These are phyloP conservation scores for Delphinus delphis DNA, from an alignment of 2,113 vertebrate genomes.

Conservation along the genomic window DNA sequence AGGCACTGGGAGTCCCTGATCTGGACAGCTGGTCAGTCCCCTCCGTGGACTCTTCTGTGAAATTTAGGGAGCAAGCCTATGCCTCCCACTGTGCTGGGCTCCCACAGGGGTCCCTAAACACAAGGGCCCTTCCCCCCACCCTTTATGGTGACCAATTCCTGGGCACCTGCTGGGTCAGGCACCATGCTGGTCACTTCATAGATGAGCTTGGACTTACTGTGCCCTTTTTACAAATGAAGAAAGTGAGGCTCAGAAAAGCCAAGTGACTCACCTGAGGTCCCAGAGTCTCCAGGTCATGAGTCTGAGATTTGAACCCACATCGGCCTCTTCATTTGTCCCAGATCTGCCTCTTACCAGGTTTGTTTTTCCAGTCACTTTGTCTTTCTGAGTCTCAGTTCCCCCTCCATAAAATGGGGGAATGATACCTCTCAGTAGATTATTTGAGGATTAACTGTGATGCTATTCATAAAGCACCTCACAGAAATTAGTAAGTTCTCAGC, in stretches of 20 bases:
- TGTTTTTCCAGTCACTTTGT: background rate
- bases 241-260: background rate
- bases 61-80: conserved; percentile 67
- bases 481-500: background rate
- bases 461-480: background rate
- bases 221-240: conserved; percentile 13
- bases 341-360: background rate
- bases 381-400: background rate
- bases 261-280: background rate
- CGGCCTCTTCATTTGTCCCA: background rate
- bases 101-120: background rate
- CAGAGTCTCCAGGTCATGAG: background rate
- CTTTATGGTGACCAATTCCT: background rate
- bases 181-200: background rate
- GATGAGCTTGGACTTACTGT: background rate
- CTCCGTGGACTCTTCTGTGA: conserved; percentile 72
- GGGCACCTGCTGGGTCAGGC: background rate
- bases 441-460: background rate
- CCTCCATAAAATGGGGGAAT: background rate
- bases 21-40: background rate
- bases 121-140: background rate
- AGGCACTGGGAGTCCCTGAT: background rate
- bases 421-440: background rate
- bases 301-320: background rate
- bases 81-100: background rate